Evolutionary conservation across 1,140 invertebrate species (phyloP).

Genomic region (Eubasilissa regina): DNA sequence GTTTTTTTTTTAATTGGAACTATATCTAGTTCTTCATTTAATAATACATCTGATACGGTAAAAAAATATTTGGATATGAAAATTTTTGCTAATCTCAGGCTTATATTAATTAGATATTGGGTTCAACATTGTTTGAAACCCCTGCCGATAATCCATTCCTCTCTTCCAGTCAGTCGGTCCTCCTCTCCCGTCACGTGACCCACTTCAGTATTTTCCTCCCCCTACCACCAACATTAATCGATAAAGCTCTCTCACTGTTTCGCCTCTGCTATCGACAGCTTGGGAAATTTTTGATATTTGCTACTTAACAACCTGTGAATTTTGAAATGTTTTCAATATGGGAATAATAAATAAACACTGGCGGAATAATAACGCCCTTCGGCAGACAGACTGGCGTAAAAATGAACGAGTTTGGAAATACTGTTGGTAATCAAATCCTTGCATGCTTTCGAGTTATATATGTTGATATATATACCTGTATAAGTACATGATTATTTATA

Average conservation of each 20-base stretch:
- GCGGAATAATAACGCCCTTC: not conserved
- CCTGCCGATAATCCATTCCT: constrained; percentile 10
- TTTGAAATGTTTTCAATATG: constrained; percentile 13
- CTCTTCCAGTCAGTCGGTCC: not conserved
- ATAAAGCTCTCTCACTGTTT: constrained; percentile 43
- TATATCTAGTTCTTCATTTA: no score
- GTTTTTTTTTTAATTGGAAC: no score
- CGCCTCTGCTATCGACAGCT: constrained; percentile 49
- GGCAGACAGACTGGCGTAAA: not conserved
- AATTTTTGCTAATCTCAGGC: no score
- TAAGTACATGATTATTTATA: no score
- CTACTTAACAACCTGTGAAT: constrained; percentile 50
- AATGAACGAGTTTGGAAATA: no score
- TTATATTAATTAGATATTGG: no score
- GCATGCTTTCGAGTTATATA: no score
- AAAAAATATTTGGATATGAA: no score
- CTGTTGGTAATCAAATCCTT: no score
- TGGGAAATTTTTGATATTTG: constrained; percentile 42
- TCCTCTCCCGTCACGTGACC: constrained; percentile 38
- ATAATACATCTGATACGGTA: no score
- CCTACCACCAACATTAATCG: constrained; percentile 39
- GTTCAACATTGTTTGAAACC: not conserved
- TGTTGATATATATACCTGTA: no score
- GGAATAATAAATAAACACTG: constrained; percentile 6
- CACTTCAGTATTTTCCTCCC: constrained; percentile 45